A percentile compares a stretch with the other conserved stretches of the same genome.
Conservation (phyloP, 2,113 vertebrate species). For the Gulo gulo region DNA sequence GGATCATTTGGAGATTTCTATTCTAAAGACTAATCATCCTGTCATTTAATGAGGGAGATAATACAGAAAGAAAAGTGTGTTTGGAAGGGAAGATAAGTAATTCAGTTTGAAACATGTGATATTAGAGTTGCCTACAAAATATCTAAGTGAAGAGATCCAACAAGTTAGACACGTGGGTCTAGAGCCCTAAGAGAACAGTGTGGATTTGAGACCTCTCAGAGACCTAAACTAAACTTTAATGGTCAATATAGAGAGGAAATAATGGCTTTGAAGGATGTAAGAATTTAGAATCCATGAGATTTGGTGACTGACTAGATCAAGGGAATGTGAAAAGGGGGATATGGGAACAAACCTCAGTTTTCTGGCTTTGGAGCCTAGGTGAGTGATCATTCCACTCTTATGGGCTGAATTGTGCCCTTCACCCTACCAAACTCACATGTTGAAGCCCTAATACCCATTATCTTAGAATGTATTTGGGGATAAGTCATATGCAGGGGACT, state of each 20-base stretch:
- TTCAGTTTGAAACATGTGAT: background rate
- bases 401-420: background rate
- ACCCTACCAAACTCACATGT: background rate
- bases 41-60: background rate
- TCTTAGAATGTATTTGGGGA: slow-evolving; percentile 1
- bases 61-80: background rate
- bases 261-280: background rate
- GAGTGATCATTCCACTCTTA: background rate
- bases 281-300: background rate
- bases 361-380: background rate
- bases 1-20: background rate
- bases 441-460: background rate
- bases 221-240: background rate
- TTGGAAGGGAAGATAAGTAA: slow-evolving; percentile 12
- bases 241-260: background rate
- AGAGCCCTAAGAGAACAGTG: background rate
- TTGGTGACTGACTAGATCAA: background rate
- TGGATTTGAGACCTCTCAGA: background rate
- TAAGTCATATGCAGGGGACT: background rate
- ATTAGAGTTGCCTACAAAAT: background rate
- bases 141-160: background rate
- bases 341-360: background rate
- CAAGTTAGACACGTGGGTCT: background rate
- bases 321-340: background rate
- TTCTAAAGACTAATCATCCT: background rate